Conservation (phyloP, 2,888 invertebrate species). For the Stramonita haemastoma region DNA sequence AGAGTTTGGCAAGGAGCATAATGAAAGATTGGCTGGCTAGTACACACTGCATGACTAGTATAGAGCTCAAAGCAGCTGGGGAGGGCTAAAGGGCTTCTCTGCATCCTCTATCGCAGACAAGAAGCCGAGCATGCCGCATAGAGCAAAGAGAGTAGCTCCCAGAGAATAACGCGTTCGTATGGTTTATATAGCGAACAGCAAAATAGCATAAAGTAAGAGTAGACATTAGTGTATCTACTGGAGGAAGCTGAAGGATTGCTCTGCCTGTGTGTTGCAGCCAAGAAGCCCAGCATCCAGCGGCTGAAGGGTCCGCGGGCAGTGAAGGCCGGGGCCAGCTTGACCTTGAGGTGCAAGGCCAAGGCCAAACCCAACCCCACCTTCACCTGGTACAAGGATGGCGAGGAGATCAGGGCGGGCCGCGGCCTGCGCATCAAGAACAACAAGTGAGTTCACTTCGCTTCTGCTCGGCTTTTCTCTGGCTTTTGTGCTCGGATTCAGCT, state of each 20-base stretch:
- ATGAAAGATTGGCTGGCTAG: too few relatives aligned
- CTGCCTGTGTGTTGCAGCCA: constrained; percentile 25
- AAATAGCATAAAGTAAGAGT: too few relatives aligned
- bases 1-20: too few relatives aligned
- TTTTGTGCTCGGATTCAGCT: background rate
- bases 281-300: constrained; percentile 21
- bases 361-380: constrained; percentile 39
- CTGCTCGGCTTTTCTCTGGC: background rate
- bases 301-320: constrained; percentile 17
- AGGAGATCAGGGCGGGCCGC: background rate
- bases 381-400: constrained; percentile 36
- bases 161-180: too few relatives aligned
- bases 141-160: too few relatives aligned
- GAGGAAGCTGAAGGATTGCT: background rate
- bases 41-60: too few relatives aligned
- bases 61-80: too few relatives aligned
- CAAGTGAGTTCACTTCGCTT: constrained; percentile 31
- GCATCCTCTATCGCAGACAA: too few relatives aligned
- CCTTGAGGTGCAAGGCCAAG: constrained; percentile 42
- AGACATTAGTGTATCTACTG: too few relatives aligned
- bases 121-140: too few relatives aligned
- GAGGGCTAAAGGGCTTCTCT: too few relatives aligned
- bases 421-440: constrained; percentile 35
- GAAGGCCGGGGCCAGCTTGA: constrained; percentile 28
- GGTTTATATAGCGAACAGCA: too few relatives aligned